Conservation (phyloP, 2,888 invertebrate species). For the Aporophyla nigra region DNA sequence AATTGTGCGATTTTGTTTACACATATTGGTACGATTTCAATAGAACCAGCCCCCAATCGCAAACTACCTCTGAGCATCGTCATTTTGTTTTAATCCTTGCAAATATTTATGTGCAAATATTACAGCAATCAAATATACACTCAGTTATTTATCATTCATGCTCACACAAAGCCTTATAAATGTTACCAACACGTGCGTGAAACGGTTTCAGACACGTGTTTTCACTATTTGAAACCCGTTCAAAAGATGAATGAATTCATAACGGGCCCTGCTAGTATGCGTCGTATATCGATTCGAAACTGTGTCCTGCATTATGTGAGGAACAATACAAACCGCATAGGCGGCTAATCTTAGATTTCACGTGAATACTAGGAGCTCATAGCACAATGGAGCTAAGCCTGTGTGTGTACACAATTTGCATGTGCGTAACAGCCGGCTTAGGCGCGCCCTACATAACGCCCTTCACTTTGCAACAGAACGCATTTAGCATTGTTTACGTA, state of each 20-base stretch:
- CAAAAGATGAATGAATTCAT: conserved; percentile 51
- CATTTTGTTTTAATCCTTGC: conserved; percentile 3
- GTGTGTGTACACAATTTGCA: conserved; percentile 58
- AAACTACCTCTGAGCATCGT: conserved; percentile 2
- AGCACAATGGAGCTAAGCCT: conserved; percentile 53
- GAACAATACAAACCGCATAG: conserved; percentile 47
- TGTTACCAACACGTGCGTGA: conserved; percentile 35
- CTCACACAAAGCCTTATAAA: conserved; percentile 20
- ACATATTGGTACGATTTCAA: conserved; percentile 20
- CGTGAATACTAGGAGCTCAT: conserved; percentile 48
- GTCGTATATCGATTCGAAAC: conserved; percentile 48
- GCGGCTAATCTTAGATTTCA: conserved; percentile 57
- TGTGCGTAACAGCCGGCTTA: conserved; percentile 63
- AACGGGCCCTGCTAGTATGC: conserved; percentile 23
- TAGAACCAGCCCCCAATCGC: conserved; percentile 6
- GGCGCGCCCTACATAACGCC: conserved; percentile 74
- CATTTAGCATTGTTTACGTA: conserved; percentile 70
- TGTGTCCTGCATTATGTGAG: conserved; percentile 43
- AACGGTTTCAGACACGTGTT: conserved; percentile 42
- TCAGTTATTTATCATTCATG: conserved; percentile 35
- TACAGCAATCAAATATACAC: conserved; percentile 10
- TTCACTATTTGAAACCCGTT: conserved; percentile 40
- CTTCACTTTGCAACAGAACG: conserved; percentile 73
- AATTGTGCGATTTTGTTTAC: conserved; percentile 18
- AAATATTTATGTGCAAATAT: conserved; percentile 14